Evolutionary conservation across 2,888 invertebrate genomes (phyloP), one percentile per base, ranked within the genome.

Genomic region (Meloe dianella): DNA sequence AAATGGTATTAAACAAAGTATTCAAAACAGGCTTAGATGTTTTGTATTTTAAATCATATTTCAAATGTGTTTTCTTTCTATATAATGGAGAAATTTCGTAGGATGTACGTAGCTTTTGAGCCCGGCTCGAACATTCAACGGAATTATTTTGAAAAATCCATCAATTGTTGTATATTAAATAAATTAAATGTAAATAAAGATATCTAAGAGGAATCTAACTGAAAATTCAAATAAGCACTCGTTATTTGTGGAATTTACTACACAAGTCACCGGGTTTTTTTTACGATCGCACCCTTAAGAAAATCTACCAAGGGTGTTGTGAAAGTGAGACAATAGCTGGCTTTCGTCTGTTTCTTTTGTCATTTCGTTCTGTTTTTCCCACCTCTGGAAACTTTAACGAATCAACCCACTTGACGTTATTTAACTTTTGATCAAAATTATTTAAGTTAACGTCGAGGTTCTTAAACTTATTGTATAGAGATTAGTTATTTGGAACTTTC

Each of bases 91-190:
- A 24, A 10, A 12, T 54, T 54, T 27, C 54, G 27, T 54, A 0
- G 24, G 5, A 27, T 54, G 54, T 27, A 54, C 54, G 54, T 12
- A 54, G 54, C 54, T 54, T 9, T 51, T 54, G 54, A 54, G 54
- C 54, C 54, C 54, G 3, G 54, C 54, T 54, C 54, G 54, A 24
- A 54, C 54, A 54, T 54, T 24, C 54, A 27, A 54, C 27, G 24
- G 24, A 27, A 54, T 27, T 12, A 54, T 47, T 20, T 54, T 54
- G 9, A n/a, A 54, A 54, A 54, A 14, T 14, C 10, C 9, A 35
- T 20, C 17, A 17, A 47, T 47, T 54, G 14, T 54, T 41, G 41
- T 41, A 41, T 17, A n/a, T n/a, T n/a, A n/a, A 14, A 24, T 6
- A 22, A 22, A 12, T 27, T 27, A 1, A 54, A 54, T 54, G 54